Conservation (phyloP, 2,797 vertebrate species). For the Microhierax caerulescens region DNA sequence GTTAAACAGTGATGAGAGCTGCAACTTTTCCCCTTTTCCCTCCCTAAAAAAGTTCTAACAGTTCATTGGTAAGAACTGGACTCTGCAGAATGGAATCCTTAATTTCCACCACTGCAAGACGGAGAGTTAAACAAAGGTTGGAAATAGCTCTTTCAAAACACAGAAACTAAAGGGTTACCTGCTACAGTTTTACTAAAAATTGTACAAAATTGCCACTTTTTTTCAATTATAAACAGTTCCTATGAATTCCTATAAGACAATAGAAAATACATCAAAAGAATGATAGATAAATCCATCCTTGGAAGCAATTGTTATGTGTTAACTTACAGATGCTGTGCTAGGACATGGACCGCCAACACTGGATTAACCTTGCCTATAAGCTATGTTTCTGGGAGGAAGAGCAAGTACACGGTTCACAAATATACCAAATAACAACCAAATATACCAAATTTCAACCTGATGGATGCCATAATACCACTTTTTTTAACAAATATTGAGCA, state of each 20-base stretch:
- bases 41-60: conserved; percentile 55
- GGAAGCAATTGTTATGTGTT: conserved; percentile 91
- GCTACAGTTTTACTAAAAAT: conserved; percentile 68
- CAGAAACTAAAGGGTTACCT: conserved; percentile 71
- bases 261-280: conserved; percentile 84
- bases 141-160: conserved; percentile 76
- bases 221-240: conserved; percentile 71
- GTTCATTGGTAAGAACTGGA: conserved; percentile 36
- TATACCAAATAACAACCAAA: conserved; percentile 80
- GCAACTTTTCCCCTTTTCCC: conserved; percentile 57
- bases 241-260: conserved; percentile 81
- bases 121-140: conserved; percentile 68
- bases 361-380: conserved; percentile 99
- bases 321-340: conserved; percentile 99
- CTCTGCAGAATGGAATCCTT: conserved; percentile 61
- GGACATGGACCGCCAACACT: conserved; percentile 96
- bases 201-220: conserved; percentile 61
- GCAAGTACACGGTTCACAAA: conserved; percentile 99
- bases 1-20: conserved; percentile 40
- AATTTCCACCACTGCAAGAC: conserved; percentile 71
- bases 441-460: conserved; percentile 80
- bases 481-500: conserved; percentile 70
- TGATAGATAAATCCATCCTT: conserved; percentile 90
- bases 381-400: conserved; percentile 99
- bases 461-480: conserved; percentile 77